Evolutionary conservation across 1,140 invertebrate genomes (phyloP).

Genomic region (Bombus superbus): DNA sequence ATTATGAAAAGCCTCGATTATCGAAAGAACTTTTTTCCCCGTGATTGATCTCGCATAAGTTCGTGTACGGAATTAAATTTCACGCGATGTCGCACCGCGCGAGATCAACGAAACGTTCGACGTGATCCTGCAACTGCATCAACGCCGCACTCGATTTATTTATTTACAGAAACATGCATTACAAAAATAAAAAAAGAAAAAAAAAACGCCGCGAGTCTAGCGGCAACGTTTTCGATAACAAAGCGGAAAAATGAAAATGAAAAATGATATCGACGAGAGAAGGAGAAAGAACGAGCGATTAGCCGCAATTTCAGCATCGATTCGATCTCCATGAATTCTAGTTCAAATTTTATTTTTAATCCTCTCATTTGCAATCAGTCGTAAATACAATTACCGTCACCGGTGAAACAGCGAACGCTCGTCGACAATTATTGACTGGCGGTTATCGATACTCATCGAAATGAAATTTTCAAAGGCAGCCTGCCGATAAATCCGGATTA

Average conservation of each 20-base stretch:
- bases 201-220: background rate
- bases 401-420: background rate
- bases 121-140: constrained; percentile 8
- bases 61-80: constrained; percentile 6
- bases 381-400: constrained; percentile 39
- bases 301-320: background rate
- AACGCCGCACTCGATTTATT: constrained; percentile 31
- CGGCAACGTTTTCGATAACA: background rate
- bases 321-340: constrained; percentile 17
- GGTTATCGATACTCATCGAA: constrained; percentile 17
- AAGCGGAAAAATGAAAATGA: background rate
- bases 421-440: constrained; percentile 33
- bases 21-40: background rate
- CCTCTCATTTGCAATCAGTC: constrained; percentile 32
- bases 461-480: constrained; percentile 29
- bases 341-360: constrained; percentile 36
- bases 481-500: constrained; percentile 5
- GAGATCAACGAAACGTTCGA: constrained; percentile 4
- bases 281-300: background rate
- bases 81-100: background rate
- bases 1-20: background rate
- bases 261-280: background rate
- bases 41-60: background rate
- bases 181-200: background rate
- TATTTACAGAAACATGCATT: constrained; percentile 2